These are phyloP conservation scores for Mixornis gularis DNA, from an alignment of 2,113 vertebrate species.

Conservation along the genomic window DNA sequence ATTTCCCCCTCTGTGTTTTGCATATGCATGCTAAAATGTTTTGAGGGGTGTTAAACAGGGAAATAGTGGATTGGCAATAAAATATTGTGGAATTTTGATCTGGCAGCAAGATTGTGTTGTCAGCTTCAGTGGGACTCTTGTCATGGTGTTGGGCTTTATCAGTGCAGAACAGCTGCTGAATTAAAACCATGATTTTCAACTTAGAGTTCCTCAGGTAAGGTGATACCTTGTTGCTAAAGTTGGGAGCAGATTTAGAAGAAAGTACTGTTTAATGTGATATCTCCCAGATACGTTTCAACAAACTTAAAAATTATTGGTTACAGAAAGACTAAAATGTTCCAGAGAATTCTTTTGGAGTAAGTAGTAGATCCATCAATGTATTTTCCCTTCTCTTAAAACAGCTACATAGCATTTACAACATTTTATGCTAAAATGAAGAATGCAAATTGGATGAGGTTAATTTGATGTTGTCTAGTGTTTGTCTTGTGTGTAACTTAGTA, in stretches of 20 bases:
- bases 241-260: neutral
- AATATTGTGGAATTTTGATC: neutral
- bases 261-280: neutral
- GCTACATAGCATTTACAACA: neutral
- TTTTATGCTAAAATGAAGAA: neutral
- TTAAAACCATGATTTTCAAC: neutral
- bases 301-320: neutral
- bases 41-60: neutral
- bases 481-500: neutral
- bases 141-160: neutral
- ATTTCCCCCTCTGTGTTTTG: neutral
- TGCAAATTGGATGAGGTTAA: neutral
- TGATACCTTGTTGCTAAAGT: neutral
- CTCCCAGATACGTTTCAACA: neutral
- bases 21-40: neutral
- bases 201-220: neutral
- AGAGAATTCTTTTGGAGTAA: neutral
- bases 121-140: neutral
- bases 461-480: neutral
- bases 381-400: neutral
- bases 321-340: neutral
- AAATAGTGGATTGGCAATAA: neutral
- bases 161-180: neutral
- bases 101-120: neutral
- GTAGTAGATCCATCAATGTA: rapidly evolving